Percentiles rank a stretch among this genome's conserved stretches.
Conservation (phyloP, 2,797 vertebrate species). For the Oreochromis grahami region DNA sequence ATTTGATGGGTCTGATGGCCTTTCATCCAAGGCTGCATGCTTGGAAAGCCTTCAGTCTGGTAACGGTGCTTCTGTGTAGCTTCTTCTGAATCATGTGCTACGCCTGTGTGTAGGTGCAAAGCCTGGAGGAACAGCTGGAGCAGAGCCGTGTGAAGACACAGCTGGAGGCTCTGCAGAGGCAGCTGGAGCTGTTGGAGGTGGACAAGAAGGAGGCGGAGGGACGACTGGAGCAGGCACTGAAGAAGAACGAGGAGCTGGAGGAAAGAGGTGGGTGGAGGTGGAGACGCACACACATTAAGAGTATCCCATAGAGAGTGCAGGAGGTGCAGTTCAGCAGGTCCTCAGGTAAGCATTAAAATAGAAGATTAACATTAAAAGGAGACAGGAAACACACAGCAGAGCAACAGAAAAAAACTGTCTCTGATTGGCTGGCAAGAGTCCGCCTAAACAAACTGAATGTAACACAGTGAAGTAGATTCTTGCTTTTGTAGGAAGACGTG, state of each 20-base stretch:
- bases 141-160: slow-evolving; percentile 65
- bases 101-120: slow-evolving; percentile 61
- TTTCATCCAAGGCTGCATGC: neutral
- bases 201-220: slow-evolving; percentile 78
- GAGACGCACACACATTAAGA: neutral
- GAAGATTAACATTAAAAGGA: neutral
- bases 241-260: slow-evolving; percentile 68
- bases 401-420: neutral
- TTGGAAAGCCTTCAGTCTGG: neutral
- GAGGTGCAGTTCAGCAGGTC: neutral
- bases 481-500: neutral
- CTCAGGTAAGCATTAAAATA: neutral
- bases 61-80: neutral
- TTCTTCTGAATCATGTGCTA: neutral
- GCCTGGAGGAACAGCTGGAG: slow-evolving; percentile 68
- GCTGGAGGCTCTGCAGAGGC: slow-evolving; percentile 69
- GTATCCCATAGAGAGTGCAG: neutral
- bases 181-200: slow-evolving; percentile 76
- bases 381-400: neutral
- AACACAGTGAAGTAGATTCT: neutral
- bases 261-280: slow-evolving; percentile 54
- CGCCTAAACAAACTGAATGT: neutral
- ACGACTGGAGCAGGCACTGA: slow-evolving; percentile 64
- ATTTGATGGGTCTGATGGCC: neutral
- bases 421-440: slow-evolving; percentile 4